phyloP scores from a whole-genome alignment of 2,888 invertebrate genomes.

The Epinotia demarniana region DNA sequence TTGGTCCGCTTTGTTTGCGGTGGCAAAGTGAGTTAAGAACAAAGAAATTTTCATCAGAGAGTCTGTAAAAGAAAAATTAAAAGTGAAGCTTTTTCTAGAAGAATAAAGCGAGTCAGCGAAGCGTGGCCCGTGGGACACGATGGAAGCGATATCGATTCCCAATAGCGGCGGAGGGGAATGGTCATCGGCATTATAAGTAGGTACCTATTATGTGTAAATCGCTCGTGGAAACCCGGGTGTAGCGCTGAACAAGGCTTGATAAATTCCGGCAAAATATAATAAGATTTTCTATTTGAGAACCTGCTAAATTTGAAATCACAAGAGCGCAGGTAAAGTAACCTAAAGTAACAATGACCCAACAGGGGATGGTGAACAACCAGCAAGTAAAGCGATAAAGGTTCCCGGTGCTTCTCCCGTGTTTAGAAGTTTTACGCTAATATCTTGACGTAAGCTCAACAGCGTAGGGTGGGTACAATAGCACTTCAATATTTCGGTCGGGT shows the following conservation, averaged over 20 bases:
- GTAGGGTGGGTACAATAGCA: constrained; percentile 41
- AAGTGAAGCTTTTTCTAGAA: constrained; percentile 52
- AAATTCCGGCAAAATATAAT: constrained; percentile 11
- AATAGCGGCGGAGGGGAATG: constrained; percentile 55
- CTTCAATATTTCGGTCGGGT: constrained; percentile 48
- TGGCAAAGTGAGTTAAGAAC: constrained; percentile 37
- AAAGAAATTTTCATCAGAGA: constrained; percentile 48
- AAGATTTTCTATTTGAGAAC: constrained; percentile 13
- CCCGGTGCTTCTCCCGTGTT: constrained; percentile 25
- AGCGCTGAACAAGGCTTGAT: constrained; percentile 18
- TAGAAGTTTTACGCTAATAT: constrained; percentile 41
- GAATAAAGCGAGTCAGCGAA: constrained; percentile 55
- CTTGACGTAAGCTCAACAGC: constrained; percentile 37
- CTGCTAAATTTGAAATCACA: constrained; percentile 21
- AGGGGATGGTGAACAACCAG: constrained; percentile 24
- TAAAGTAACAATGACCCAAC: constrained; percentile 29
- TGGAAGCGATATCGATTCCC: constrained; percentile 65
- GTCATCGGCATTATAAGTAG: constrained; percentile 53
- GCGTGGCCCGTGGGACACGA: constrained; percentile 68
- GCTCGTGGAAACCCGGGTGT: constrained; percentile 44
- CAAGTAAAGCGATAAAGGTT: constrained; percentile 41
- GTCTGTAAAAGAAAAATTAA: constrained; percentile 49
- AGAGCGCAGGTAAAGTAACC: constrained; percentile 14
- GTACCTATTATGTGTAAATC: constrained; percentile 45
- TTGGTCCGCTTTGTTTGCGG: constrained; percentile 33